Percentiles rank a stretch among this genome's conserved stretches.
These are phyloP conservation scores for Austrofundulus limnaeus DNA, from an alignment of 2,113 vertebrate genomes.

Conservation along the genomic window DNA sequence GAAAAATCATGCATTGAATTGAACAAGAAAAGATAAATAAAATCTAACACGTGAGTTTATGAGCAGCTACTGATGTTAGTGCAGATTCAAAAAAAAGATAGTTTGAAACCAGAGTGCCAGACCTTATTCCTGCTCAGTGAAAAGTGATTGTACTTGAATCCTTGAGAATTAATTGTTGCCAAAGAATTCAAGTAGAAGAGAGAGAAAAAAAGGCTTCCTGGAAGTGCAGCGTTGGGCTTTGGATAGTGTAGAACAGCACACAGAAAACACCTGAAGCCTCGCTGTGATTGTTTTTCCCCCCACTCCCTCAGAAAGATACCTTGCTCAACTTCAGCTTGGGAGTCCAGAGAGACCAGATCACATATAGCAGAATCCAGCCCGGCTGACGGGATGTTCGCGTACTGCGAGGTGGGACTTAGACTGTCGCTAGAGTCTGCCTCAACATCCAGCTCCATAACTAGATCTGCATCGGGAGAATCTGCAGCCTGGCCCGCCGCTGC, in stretches of 20 bases:
- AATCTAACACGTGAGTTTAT: conserved; percentile 11
- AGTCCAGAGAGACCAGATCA: conserved; percentile 78
- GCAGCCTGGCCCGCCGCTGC: conserved; percentile 37
- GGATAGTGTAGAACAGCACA: conserved; percentile 23
- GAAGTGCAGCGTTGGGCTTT: conserved; percentile 15
- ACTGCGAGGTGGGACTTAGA: conserved; percentile 48
- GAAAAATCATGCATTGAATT: conserved; percentile 11
- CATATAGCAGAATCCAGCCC: conserved; percentile 71
- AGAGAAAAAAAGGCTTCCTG: conserved; percentile 18
- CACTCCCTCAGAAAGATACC: conserved; percentile 79
- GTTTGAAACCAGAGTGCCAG: conserved; percentile 23
- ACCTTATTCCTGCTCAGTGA: not conserved
- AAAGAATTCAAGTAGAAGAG: conserved; percentile 8
- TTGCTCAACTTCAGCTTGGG: conserved; percentile 83
- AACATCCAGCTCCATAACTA: conserved; percentile 36
- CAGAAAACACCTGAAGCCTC: conserved; percentile 35
- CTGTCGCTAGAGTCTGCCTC: conserved; percentile 45
- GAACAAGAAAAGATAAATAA: conserved; percentile 15
- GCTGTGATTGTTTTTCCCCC: conserved; percentile 16
- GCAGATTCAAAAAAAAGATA: not conserved
- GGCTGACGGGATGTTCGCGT: conserved; percentile 47
- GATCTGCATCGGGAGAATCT: conserved; percentile 34
- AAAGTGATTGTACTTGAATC: not conserved
- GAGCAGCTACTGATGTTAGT: conserved; percentile 46
- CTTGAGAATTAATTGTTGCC: not conserved